Evolutionary conservation across 2,113 vertebrate genomes (phyloP).

Genomic region (Turdus rufiventris): DNA sequence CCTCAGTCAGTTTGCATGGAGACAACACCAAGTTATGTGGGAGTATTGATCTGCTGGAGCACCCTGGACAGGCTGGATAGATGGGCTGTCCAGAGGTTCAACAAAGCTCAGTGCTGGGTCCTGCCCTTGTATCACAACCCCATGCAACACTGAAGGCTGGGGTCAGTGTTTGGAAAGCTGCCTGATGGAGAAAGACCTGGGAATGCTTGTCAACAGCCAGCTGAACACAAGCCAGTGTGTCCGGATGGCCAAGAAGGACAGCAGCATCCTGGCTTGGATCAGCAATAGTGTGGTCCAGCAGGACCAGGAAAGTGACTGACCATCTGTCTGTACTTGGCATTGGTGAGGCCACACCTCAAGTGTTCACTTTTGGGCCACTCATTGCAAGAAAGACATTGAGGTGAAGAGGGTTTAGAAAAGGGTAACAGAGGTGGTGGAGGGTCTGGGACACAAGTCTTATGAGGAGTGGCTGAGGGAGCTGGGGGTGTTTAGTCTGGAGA

Average conservation of each 20-base stretch:
- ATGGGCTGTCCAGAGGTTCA: not conserved
- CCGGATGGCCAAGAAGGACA: not conserved
- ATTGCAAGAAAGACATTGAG: not conserved
- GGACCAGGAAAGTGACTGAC: not conserved
- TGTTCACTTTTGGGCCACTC: not conserved
- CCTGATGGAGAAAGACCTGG: not conserved
- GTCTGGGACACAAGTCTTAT: not conserved
- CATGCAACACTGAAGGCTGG: not conserved
- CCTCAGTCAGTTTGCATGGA: not conserved
- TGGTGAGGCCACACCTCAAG: not conserved
- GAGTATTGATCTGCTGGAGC: not conserved
- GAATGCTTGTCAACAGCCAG: not conserved
- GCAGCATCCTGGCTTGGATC: not conserved
- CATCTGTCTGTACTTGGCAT: fast-evolving
- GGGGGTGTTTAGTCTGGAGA: not conserved
- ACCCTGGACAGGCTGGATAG: not conserved
- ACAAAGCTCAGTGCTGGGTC: fast-evolving
- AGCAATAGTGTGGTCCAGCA: not conserved
- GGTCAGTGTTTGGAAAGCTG: not conserved
- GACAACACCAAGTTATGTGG: not conserved
- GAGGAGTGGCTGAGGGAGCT: not conserved
- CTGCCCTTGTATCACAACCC: not conserved
- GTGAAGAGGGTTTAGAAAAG: not conserved
- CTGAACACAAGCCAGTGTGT: not conserved
- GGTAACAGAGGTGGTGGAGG: not conserved